Base-by-base conservation (phyloP, 2,888 invertebrate species). In the Cremastinae sp. region DNA sequence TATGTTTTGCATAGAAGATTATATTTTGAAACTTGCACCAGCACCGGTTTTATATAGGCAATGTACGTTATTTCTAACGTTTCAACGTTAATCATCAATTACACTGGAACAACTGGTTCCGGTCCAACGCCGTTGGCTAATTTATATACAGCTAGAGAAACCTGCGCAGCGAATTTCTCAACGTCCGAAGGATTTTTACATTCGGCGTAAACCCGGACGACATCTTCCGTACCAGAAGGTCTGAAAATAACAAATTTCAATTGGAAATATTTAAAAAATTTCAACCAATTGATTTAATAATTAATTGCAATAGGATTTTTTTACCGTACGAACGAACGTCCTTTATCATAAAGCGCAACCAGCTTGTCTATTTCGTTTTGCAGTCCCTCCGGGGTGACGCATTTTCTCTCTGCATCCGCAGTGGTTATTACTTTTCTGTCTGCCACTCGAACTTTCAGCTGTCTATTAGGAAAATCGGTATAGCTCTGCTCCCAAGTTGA, bases 141-240 rank as follows among this genome's bases (percentile, higher is more conserved):
- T 81, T 95, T 93, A 86, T 93, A 94, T 8, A 97, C 97, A 3
- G 93, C 92, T 79, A 92, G 89, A 0, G 95, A 93, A 7, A 98
- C 95, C 89, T 96, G 94, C 1, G 93, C 91, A 0, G 95, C 96
- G 74, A 98, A 90, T 82, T 91, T 91, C 61, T 95, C 94, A 0
- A 95, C 94, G 79, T 93, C 91, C 90, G 47, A 91, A 84, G 93
- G 92, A 2, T 95, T 95, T 20, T 94, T 93, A 1, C 97, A 97
- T 90, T 99, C 99, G 0, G 98, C 97, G 90, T 99, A 99, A 0
- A 99, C 95, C 77, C 99, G 92, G 1, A 99, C 96, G 9, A 98
- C 92, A 89, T 99, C 98, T 90, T 99, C 99, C 0, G 99, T 99
- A 7, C 99, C 99, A 0, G 99, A 99, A 0, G 99, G 95, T 55